A percentile compares a stretch with the other conserved stretches of the same genome.
Evolutionary conservation across 1,140 invertebrate species (phyloP).

Genomic region (Drosophila orosa): DNA sequence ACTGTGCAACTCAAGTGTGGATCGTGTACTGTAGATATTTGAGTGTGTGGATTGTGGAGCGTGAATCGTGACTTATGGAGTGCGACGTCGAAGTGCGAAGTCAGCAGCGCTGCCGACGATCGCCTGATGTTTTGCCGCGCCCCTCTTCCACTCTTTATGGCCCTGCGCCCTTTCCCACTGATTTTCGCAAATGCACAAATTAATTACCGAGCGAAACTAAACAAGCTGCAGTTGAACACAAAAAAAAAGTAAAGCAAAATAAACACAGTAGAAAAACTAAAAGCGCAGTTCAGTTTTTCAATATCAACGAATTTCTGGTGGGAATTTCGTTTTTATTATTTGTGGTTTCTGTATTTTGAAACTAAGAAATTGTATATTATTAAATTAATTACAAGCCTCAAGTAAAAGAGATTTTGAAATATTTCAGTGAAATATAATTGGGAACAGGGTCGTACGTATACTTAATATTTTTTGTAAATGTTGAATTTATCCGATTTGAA

Average conservation of each 20-base stretch:
- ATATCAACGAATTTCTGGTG: neutral
- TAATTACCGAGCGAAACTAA: conserved; percentile 38
- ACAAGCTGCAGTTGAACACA: conserved; percentile 28
- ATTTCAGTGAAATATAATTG: neutral
- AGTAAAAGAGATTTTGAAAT: neutral
- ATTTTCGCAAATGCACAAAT: conserved; percentile 50
- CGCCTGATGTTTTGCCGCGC: conserved; percentile 66
- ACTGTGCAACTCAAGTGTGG: conserved; percentile 37
- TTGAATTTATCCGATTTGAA: neutral
- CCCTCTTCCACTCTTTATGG: conserved; percentile 7
- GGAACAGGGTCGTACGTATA: neutral
- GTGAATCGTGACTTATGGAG: conserved; percentile 18
- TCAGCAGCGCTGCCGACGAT: conserved; percentile 56
- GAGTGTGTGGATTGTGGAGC: conserved; percentile 5
- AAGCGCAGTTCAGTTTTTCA: neutral
- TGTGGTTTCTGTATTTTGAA: neutral
- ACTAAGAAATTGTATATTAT: neutral
- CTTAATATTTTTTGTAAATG: neutral
- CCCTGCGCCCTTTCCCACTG: conserved; percentile 22
- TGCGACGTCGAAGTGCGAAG: conserved; percentile 35
- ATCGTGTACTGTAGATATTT: neutral
- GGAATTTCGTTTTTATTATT: neutral
- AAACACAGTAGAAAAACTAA: conserved; percentile 10
- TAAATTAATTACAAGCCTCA: neutral
- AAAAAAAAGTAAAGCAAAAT: conserved; percentile 25